Percentiles rank a stretch among this genome's conserved stretches.
Evolutionary conservation across 2,113 vertebrate species (phyloP).

Genomic region (Natator depressus): DNA sequence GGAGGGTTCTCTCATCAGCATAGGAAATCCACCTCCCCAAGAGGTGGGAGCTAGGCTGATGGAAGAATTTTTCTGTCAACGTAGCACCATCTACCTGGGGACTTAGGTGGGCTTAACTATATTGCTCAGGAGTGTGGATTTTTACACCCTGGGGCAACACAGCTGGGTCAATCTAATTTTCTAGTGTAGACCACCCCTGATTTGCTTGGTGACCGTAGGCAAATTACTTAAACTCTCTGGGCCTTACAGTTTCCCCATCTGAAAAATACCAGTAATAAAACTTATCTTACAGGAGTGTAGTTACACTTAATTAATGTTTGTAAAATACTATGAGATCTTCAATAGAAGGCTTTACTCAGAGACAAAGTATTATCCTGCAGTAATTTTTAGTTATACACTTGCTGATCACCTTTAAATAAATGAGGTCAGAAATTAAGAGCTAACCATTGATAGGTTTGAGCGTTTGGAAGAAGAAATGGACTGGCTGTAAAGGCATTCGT

Average conservation of each 20-base stretch:
- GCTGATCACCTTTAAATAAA: neutral
- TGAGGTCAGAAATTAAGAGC: neutral
- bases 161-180: neutral
- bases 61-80: neutral
- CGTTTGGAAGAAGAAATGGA: neutral
- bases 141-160: neutral
- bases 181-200: neutral
- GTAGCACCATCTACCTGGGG: neutral
- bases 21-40: neutral
- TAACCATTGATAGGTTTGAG: neutral
- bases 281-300: neutral
- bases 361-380: neutral
- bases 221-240: neutral
- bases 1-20: neutral
- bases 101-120: neutral
- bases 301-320: neutral
- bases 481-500: neutral
- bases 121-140: neutral
- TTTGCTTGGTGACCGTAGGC: neutral
- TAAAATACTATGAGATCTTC: neutral
- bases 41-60: neutral
- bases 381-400: neutral
- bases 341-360: neutral
- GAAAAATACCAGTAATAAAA: neutral
- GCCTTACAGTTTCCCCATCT: neutral